Base-by-base conservation (phyloP, 2,797 vertebrate genomes). In the Parotocinclus haroldoi region DNA sequence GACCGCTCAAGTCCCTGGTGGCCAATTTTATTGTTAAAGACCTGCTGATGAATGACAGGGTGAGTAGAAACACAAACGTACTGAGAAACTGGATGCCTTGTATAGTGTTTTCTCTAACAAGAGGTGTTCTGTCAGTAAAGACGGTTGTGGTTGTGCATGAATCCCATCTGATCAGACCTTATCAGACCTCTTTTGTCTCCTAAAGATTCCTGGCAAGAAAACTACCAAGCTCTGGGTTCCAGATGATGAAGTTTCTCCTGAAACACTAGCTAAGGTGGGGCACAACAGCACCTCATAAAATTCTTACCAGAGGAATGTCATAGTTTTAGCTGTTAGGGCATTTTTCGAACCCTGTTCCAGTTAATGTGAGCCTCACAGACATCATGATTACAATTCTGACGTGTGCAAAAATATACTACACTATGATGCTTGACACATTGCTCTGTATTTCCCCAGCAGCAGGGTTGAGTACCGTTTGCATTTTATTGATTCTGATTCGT, bases 21-120 rank as follows among this genome's bases (percentile, higher is more conserved):
- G 96, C 96, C 74, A 98, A 95, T 82, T 98, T 99, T 75, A 96
- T 99, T 37, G 95, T 99, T 76, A 99, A 99, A 86, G 97, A 99
- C 78, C 89, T 99, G 76, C 89, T 99, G 66, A 98, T 99, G 96
- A 99, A 93, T 0, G 96, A 98, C 81, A 88, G 94, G 90, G 96
- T 99, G 87, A 88, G 85, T 81, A 1, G 2, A 62, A n/a, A 13
- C 16, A 40, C 14, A 14, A n/a, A 3, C 27, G 5, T 27, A 27
- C 27, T 27, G 27, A 27, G 27, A 27, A n/a, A n/a, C n/a, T n/a
- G n/a, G n/a, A n/a, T 2, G 27, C 5, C 27, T 27, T 27, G 27
- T 27, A 5, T 27, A 27, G 27, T 37, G 36, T 7, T 12, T 3
- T 16, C n/a, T 16, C 12, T 36, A 13, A 57, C 5, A 9, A 37